phyloP scores from a whole-genome alignment of 1,140 invertebrate species.

The Phymastichus coffea region DNA sequence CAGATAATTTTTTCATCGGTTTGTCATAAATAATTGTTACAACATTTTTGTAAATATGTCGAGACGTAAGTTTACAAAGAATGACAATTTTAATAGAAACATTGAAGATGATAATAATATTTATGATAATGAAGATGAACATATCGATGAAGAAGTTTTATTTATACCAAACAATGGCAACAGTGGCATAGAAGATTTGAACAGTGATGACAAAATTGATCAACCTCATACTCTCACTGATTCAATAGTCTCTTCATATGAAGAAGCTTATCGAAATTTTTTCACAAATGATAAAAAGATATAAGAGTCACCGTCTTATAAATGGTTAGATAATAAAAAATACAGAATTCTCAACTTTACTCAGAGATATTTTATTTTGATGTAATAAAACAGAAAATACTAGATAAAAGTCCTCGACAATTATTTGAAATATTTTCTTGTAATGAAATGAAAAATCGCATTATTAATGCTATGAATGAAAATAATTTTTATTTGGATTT shows the following conservation, averaged over 20 bases:
- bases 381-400: conserved; percentile 10
- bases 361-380: conserved; percentile 6
- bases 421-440: conserved; percentile 28
- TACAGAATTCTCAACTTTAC: conserved; percentile 4
- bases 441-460: conserved; percentile 26
- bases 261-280: conserved; percentile 14
- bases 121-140: not conserved
- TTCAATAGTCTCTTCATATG: too few species aligned
- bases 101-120: not conserved
- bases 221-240: conserved; percentile 15
- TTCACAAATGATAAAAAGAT: conserved; percentile 24
- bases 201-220: conserved; percentile 5
- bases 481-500: not conserved
- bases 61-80: not conserved
- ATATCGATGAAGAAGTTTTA: conserved; percentile 19
- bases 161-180: conserved; percentile 19
- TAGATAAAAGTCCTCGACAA: conserved; percentile 16
- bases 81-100: not conserved
- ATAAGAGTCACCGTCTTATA: conserved; percentile 23
- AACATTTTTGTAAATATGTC: not conserved
- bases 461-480: conserved; percentile 15
- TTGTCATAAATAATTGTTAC: not conserved
- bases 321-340: conserved; percentile 21
- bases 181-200: not conserved
- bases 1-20: not conserved